A percentile compares a stretch with the other conserved stretches of the same genome.
Evolutionary conservation across 35 echinoderm and acorn worm species (phyloP).

Genomic region (Apostichopus californicus): DNA sequence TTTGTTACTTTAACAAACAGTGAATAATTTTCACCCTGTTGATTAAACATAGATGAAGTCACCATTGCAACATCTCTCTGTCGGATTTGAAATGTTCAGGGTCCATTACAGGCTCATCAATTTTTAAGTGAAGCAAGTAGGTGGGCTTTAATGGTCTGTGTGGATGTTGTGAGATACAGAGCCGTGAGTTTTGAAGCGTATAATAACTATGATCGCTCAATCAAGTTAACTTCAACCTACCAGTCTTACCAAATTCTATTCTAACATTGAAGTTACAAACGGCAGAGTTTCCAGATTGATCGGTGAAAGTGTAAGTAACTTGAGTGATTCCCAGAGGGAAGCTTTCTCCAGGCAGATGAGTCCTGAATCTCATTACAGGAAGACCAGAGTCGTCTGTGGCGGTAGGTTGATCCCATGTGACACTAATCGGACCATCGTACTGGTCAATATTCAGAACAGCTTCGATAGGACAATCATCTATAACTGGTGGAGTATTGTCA

Average conservation of each 20-base stretch:
- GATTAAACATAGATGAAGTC: no score
- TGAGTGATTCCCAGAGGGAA: constrained; percentile 50
- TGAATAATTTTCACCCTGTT: no score
- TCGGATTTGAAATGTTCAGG: no score
- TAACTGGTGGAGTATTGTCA: neutral
- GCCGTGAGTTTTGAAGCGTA: no score
- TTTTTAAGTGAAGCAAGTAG: no score
- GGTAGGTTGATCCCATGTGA: constrained; percentile 67
- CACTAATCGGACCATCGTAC: neutral
- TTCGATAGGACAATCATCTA: neutral
- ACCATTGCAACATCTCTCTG: no score
- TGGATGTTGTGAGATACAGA: no score
- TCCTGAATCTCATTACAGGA: neutral
- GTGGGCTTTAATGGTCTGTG: no score
- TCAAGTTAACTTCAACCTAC: no score
- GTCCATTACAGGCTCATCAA: no score
- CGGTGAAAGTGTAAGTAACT: constrained; percentile 70
- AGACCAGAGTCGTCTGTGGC: constrained; percentile 63
- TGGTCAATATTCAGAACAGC: neutral
- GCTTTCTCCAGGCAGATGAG: constrained; percentile 51
- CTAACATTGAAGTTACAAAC: constrained; percentile 63
- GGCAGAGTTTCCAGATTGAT: constrained; percentile 46
- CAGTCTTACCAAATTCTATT: constrained; percentile 37
- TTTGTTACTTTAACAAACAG: no score
- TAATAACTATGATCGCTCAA: no score